A percentile compares a stretch with the other conserved stretches of the same genome.
Conservation (phyloP, 1,140 invertebrate species). For the Drosophila lowei region DNA sequence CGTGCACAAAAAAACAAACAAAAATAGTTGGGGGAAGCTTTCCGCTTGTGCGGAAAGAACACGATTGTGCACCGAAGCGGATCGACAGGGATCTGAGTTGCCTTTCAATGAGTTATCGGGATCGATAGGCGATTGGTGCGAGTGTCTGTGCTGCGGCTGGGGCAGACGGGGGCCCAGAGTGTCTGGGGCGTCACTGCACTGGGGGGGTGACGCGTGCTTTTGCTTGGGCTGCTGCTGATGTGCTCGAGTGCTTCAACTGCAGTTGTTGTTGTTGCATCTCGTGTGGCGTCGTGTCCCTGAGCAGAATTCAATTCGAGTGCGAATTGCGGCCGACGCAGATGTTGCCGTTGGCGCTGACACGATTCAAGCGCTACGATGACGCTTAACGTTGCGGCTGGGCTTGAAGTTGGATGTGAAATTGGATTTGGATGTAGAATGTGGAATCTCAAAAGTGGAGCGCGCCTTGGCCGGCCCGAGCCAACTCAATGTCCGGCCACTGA, state of each 20-base stretch:
- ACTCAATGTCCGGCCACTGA: too few species aligned
- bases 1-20: constrained; percentile 47
- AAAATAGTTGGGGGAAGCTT: not conserved
- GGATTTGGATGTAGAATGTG: too few species aligned
- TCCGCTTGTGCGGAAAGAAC: too few species aligned
- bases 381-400: too few species aligned
- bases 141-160: not conserved
- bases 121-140: constrained; percentile 22
- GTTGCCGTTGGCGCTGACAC: not conserved
- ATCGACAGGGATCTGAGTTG: constrained; percentile 5
- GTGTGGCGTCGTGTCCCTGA: constrained; percentile 27
- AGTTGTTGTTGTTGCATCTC: constrained; percentile 60
- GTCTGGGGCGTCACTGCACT: too few species aligned
- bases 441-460: too few species aligned
- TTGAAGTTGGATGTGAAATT: too few species aligned
- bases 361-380: too few species aligned
- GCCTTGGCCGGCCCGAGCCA: too few species aligned
- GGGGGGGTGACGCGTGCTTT: constrained; percentile 3
- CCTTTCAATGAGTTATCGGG: constrained; percentile 21
- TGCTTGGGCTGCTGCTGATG: constrained; percentile 20
- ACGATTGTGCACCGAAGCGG: constrained; percentile 12
- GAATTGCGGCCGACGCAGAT: not conserved
- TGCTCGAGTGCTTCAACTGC: constrained; percentile 10
- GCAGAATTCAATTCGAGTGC: constrained; percentile 14
- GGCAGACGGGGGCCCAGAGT: too few species aligned